Conservation (phyloP, 2,888 invertebrate species). For the Endotricha flammealis region DNA sequence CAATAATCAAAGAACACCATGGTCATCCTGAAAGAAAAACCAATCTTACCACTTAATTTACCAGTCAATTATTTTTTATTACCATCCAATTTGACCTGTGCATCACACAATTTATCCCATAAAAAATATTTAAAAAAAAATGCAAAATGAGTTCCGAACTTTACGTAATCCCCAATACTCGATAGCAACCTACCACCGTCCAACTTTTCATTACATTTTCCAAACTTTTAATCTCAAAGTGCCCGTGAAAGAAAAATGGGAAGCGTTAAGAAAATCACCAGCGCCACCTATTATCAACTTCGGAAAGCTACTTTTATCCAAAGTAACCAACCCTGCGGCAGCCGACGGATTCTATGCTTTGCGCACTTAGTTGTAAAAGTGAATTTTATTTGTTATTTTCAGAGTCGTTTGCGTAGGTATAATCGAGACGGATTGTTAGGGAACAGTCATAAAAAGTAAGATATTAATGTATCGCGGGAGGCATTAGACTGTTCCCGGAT, state of each 20-base stretch:
- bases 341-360: constrained; percentile 6
- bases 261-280: constrained; percentile 72
- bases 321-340: background rate
- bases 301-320: background rate
- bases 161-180: constrained; percentile 34
- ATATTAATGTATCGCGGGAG: constrained; percentile 79
- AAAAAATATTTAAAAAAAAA: no score
- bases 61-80: no score
- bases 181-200: constrained; percentile 42
- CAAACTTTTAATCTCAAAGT: constrained; percentile 78
- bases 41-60: no score
- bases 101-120: no score
- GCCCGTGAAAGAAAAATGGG: constrained; percentile 76
- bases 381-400: constrained; percentile 3
- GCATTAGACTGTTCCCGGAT: constrained; percentile 73
- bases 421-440: constrained; percentile 62
- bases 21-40: no score
- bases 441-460: constrained; percentile 78
- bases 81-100: no score
- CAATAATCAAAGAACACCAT: no score
- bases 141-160: background rate
- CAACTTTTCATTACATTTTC: constrained; percentile 72
- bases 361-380: constrained; percentile 5
- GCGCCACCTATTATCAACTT: constrained; percentile 74
- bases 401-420: constrained; percentile 35